phyloP scores from a whole-genome alignment of 2,113 vertebrate genomes.

The Mesocricetus auratus region DNA sequence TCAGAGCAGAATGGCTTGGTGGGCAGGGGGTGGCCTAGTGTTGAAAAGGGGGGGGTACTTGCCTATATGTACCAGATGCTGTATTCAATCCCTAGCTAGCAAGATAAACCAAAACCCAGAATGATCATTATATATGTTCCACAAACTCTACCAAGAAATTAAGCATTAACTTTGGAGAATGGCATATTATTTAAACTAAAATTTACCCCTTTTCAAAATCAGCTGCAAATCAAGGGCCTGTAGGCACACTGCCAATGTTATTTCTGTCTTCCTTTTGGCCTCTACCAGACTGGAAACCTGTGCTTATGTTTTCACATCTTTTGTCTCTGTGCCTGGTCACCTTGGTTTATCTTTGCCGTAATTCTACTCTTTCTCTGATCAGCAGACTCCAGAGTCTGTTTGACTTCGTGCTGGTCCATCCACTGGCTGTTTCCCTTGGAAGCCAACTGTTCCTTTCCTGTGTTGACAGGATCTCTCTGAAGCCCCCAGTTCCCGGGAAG shows the following conservation, averaged over 20 bases:
- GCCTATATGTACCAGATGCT: background rate
- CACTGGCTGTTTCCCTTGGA: background rate
- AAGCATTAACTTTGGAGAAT: background rate
- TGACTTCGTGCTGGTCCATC: background rate
- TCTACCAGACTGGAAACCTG: too few species aligned
- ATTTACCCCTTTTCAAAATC: background rate
- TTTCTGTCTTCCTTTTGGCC: background rate
- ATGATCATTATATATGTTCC: background rate
- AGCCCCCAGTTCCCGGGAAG: background rate
- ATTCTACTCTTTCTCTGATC: background rate
- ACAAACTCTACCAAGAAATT: background rate
- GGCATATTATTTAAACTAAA: background rate
- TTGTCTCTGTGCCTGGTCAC: background rate
- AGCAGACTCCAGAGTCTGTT: background rate
- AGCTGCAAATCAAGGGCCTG: background rate
- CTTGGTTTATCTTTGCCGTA: background rate
- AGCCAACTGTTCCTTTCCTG: background rate
- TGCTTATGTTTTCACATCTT: background rate
- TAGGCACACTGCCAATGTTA: fast-evolving
- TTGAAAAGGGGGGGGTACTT: background rate
- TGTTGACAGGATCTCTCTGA: background rate
- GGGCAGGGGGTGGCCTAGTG: background rate
- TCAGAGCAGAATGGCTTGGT: background rate
- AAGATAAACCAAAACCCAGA: background rate
- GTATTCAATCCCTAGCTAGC: background rate